Percentiles rank a stretch among this genome's conserved stretches.
These are phyloP conservation scores for Hirundichthys speculiger DNA, from an alignment of 2,113 vertebrate species.

Conservation along the genomic window DNA sequence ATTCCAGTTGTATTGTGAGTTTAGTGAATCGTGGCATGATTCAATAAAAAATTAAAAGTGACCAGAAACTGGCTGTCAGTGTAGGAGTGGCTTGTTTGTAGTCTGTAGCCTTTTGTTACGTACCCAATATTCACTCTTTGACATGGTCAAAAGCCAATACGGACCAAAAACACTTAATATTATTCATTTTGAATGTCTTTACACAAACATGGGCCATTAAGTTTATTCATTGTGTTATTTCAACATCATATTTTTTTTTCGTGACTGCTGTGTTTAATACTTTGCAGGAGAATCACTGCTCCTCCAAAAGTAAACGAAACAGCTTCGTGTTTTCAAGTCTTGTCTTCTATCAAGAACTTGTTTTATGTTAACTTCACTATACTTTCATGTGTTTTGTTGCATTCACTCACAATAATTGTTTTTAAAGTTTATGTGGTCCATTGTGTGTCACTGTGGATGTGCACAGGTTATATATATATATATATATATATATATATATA, in stretches of 20 bases:
- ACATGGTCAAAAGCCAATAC: constrained; percentile 8
- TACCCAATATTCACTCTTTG: not conserved
- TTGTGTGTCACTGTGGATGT: constrained; percentile 2
- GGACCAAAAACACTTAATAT: not conserved
- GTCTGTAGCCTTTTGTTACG: too few relatives aligned
- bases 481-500: too few relatives aligned
- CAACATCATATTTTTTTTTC: constrained; percentile 8
- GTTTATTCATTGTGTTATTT: constrained; percentile 6
- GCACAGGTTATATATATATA: not conserved
- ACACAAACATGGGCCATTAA: constrained; percentile 36
- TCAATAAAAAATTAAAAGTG: too few relatives aligned
- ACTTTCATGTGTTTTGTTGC: too few relatives aligned
- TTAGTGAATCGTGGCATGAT: too few relatives aligned
- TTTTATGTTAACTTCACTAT: not conserved
- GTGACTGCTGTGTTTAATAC: constrained; percentile 5
- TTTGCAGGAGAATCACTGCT: not conserved
- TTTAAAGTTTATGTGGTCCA: not conserved
- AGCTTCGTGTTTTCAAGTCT: not conserved
- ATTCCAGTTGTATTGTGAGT: too few relatives aligned
- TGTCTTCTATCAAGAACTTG: not conserved
- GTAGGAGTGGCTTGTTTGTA: too few relatives aligned
- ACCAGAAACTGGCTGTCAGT: too few relatives aligned
- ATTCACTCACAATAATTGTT: not conserved
- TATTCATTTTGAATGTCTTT: constrained; percentile 44
- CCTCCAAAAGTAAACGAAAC: constrained; percentile 10